Evolutionary conservation across 2,113 vertebrate species (phyloP).

Genomic region (Dicrurus megarhynchus): DNA sequence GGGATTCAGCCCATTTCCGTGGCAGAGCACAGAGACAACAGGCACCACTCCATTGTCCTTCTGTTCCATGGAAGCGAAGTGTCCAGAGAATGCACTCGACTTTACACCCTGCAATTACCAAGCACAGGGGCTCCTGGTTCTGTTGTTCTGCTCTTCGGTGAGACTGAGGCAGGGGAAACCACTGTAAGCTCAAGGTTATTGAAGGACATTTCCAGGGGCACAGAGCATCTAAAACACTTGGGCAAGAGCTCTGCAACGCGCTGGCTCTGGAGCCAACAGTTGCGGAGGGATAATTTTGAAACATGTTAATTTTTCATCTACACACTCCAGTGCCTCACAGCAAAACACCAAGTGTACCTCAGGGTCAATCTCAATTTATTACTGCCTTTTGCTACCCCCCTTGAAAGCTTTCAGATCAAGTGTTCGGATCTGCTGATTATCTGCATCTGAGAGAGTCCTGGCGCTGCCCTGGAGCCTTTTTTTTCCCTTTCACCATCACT

Average conservation of each 20-base stretch:
- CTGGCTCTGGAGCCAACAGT: neutral
- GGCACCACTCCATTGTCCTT: neutral
- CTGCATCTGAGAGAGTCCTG: neutral
- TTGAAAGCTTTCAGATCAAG: slow-evolving; percentile 4
- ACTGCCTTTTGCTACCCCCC: neutral
- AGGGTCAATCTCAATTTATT: neutral
- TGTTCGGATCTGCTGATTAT: neutral
- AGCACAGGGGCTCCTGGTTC: neutral
- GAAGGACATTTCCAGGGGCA: neutral
- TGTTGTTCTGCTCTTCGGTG: neutral
- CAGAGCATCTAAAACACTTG: neutral
- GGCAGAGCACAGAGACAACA: neutral
- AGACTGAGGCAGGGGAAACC: neutral
- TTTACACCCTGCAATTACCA: neutral
- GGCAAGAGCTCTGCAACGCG: neutral
- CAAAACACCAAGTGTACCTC: neutral
- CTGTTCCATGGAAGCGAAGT: neutral
- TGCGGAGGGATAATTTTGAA: neutral
- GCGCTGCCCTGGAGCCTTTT: neutral
- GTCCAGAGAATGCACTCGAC: neutral
- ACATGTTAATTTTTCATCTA: neutral
- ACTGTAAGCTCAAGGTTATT: neutral
- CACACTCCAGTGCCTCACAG: neutral
- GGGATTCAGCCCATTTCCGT: neutral
- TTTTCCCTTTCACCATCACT: neutral